phyloP scores from a whole-genome alignment of 2,113 vertebrate genomes.

The Gnathonemus longibarbis region DNA sequence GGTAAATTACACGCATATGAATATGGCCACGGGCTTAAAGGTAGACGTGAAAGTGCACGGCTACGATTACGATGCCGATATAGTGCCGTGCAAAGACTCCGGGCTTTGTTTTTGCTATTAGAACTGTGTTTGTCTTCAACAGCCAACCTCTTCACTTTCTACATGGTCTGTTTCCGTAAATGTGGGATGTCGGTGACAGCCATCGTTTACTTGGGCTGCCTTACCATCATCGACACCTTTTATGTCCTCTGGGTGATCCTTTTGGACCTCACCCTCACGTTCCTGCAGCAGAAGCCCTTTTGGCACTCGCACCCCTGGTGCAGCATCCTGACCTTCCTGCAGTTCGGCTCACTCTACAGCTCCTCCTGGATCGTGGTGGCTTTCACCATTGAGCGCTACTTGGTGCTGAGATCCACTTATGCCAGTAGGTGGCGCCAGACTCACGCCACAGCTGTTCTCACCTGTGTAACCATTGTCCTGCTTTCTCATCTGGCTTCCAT shows the following conservation, averaged over 20 bases:
- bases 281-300: conserved; percentile 58
- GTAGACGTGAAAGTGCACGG: background rate
- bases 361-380: conserved; percentile 65
- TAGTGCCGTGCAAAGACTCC: background rate
- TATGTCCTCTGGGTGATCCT: conserved; percentile 66
- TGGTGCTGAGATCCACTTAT: conserved; percentile 49
- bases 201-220: conserved; percentile 55
- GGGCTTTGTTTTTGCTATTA: background rate
- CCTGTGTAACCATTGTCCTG: conserved; percentile 46
- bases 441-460: conserved; percentile 44
- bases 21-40: background rate
- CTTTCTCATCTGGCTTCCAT: conserved; percentile 56
- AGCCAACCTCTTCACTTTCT: conserved; percentile 69
- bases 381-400: conserved; percentile 65
- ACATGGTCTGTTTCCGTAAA: conserved; percentile 60
- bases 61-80: background rate
- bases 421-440: conserved; percentile 43
- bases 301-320: conserved; percentile 64
- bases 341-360: conserved; percentile 59
- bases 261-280: conserved; percentile 60
- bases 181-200: conserved; percentile 63
- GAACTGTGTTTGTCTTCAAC: background rate
- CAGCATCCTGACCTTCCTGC: conserved; percentile 52
- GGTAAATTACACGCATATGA: background rate
- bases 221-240: conserved; percentile 57